Evolutionary conservation across 1,140 invertebrate species (phyloP).

Genomic region (Drosophila quadrilineata): DNA sequence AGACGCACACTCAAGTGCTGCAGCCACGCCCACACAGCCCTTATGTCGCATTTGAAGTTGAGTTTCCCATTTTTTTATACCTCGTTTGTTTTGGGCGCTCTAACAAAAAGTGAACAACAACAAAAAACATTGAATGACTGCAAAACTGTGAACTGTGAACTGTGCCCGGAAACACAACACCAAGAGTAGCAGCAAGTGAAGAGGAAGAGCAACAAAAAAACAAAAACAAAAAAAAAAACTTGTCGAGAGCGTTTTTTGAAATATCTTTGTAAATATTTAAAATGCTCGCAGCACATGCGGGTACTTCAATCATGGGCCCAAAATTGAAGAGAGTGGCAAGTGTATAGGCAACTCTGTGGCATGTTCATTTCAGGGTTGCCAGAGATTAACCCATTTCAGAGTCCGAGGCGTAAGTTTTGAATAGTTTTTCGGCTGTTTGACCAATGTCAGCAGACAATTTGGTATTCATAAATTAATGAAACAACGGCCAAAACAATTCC

Average conservation of each 20-base stretch:
- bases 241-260: slow-evolving; percentile 77
- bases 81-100: slow-evolving; percentile 12
- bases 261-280: slow-evolving; percentile 80
- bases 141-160: slow-evolving; percentile 35
- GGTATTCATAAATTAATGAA: slow-evolving; percentile 79
- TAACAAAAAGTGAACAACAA: slow-evolving; percentile 70
- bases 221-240: slow-evolving; percentile 55
- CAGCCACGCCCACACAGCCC: slow-evolving; percentile 31
- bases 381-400: slow-evolving; percentile 2
- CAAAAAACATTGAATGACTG: slow-evolving; percentile 33
- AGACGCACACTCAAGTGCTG: slow-evolving; percentile 66
- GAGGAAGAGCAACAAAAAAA: slow-evolving; percentile 19
- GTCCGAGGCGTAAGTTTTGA: slow-evolving; percentile 60
- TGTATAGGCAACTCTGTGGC: not conserved
- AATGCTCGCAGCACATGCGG: slow-evolving; percentile 76
- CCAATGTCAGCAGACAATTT: slow-evolving; percentile 74
- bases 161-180: slow-evolving; percentile 26
- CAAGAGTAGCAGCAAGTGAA: slow-evolving; percentile 6
- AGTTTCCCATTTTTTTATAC: slow-evolving; percentile 48
- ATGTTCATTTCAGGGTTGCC: slow-evolving; percentile 31
- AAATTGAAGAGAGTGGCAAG: not conserved
- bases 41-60: slow-evolving; percentile 69
- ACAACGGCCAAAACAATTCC: slow-evolving; percentile 48
- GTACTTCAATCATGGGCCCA: slow-evolving; percentile 64
- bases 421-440: slow-evolving; percentile 75